A percentile compares a stretch with the other conserved stretches of the same genome.
Conservation (phyloP, 2,113 vertebrate species). For the Myodes glareolus region DNA sequence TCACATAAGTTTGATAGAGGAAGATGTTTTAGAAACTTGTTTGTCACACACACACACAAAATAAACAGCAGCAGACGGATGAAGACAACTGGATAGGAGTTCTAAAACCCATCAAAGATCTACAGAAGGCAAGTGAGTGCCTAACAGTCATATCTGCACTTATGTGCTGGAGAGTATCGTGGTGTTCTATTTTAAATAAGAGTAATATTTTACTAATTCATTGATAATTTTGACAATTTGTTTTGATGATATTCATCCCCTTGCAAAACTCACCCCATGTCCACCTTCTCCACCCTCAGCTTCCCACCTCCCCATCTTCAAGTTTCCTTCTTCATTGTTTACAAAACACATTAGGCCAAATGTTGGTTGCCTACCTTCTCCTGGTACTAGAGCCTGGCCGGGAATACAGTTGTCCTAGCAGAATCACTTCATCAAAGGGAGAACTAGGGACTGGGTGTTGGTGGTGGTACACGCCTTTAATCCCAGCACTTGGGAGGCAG, state of each 20-base stretch:
- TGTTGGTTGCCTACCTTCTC: neutral
- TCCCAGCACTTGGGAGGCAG: too few species aligned
- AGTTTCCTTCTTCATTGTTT: neutral
- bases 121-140: neutral
- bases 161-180: neutral
- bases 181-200: neutral
- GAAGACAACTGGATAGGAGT: neutral
- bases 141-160: neutral
- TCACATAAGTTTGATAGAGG: neutral
- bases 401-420: too few species aligned
- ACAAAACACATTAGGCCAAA: neutral
- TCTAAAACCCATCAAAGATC: neutral
- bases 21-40: neutral
- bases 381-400: neutral
- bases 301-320: neutral
- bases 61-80: neutral
- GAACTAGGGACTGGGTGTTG: neutral
- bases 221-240: neutral
- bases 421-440: neutral
- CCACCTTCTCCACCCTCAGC: neutral
- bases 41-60: neutral
- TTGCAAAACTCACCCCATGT: neutral
- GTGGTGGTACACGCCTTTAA: too few species aligned
- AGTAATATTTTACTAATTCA: neutral
- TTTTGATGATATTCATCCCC: neutral